phyloP scores from a whole-genome alignment of 2,113 vertebrate genomes.

The Myotis yumanensis region DNA sequence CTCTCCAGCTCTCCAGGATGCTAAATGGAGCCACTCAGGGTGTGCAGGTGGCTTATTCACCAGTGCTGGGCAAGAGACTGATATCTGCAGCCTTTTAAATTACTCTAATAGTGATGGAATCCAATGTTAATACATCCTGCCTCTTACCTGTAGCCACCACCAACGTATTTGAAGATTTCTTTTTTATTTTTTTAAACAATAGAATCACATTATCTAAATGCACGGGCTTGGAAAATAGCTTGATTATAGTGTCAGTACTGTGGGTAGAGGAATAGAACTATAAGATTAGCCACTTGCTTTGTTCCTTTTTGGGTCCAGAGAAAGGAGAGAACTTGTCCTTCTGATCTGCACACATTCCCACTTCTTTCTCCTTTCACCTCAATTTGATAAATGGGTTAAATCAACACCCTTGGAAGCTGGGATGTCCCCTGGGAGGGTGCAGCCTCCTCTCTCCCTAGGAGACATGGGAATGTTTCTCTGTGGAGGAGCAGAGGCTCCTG shows the following conservation, averaged over 20 bases:
- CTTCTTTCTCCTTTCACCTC: neutral
- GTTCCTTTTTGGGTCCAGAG: slow-evolving; percentile 13
- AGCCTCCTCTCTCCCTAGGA: neutral
- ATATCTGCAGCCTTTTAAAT: slow-evolving; percentile 24
- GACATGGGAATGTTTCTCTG: neutral
- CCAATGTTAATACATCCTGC: neutral
- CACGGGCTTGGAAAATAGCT: slow-evolving; percentile 55
- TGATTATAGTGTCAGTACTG: slow-evolving; percentile 58
- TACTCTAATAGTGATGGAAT: neutral
- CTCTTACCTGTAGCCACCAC: slow-evolving; percentile 1
- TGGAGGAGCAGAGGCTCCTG: neutral
- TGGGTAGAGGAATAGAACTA: slow-evolving; percentile 24
- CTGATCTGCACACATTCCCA: neutral
- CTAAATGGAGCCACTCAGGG: neutral
- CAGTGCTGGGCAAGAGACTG: neutral
- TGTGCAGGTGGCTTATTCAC: neutral
- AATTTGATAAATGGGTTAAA: slow-evolving; percentile 46
- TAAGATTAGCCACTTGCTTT: slow-evolving; percentile 11
- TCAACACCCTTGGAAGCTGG: neutral
- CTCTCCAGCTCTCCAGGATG: neutral
- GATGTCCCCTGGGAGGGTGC: neutral
- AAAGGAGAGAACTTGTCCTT: slow-evolving; percentile 9
- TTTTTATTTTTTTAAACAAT: slow-evolving; percentile 42
- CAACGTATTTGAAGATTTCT: slow-evolving; percentile 39
- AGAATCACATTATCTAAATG: slow-evolving; percentile 51